phyloP scores from a whole-genome alignment of 2,888 invertebrate genomes.

The Xylophagus ater region DNA sequence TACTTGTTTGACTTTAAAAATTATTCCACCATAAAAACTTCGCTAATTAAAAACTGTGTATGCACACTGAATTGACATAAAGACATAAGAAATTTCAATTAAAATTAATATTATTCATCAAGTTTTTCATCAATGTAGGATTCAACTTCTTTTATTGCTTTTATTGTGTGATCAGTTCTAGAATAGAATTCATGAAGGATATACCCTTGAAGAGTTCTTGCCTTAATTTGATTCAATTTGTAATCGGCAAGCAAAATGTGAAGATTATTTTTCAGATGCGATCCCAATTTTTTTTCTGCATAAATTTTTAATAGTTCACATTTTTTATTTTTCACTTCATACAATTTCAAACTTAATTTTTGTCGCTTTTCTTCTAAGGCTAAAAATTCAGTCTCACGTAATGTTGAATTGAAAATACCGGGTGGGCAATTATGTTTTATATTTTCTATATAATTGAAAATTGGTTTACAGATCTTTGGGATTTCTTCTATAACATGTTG shows the following conservation, averaged over 20 bases:
- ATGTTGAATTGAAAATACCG: constrained; percentile 19
- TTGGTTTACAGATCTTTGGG: constrained; percentile 19
- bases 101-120: too few relatives aligned
- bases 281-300: constrained; percentile 31
- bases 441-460: constrained; percentile 23
- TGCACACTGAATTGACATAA: too few relatives aligned
- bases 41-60: too few relatives aligned
- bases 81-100: too few relatives aligned
- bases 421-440: constrained; percentile 27
- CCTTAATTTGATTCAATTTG: constrained; percentile 27
- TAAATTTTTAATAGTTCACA: constrained; percentile 26
- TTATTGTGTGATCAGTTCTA: constrained; percentile 27
- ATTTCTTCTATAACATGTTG: constrained; percentile 23
- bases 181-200: constrained; percentile 25
- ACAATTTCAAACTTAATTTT: constrained; percentile 21
- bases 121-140: constrained; percentile 26
- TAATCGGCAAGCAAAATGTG: constrained; percentile 27
- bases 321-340: constrained; percentile 24
- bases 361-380: constrained; percentile 27
- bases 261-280: constrained; percentile 26
- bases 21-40: too few relatives aligned
- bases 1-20: too few relatives aligned
- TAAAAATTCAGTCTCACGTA: constrained; percentile 19
- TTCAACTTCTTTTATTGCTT: constrained; percentile 31
- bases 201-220: constrained; percentile 25